Evolutionary conservation across 2,797 vertebrate genomes (phyloP).

Genomic region (Cyprinodon diabolis): DNA sequence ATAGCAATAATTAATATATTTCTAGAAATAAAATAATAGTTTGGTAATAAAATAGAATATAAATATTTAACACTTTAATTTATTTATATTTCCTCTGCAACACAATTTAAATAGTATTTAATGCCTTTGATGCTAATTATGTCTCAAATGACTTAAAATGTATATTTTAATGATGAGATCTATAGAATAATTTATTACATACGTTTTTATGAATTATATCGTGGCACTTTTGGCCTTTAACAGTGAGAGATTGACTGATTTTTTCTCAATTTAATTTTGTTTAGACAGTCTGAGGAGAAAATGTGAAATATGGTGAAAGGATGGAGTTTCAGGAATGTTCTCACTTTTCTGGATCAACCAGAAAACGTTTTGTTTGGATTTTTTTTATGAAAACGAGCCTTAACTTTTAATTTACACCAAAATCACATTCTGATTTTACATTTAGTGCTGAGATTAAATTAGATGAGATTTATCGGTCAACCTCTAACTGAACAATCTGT

Average conservation of each 20-base stretch:
- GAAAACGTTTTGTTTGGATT: neutral
- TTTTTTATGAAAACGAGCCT: neutral
- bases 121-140: too few relatives aligned
- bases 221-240: neutral
- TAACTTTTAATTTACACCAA: neutral
- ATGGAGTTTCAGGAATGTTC: neutral
- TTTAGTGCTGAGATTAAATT: neutral
- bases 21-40: neutral
- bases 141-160: neutral
- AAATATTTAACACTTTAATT: too few relatives aligned
- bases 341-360: neutral
- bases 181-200: neutral
- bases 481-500: slow-evolving; percentile 16
- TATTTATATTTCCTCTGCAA: neutral
- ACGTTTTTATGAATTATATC: neutral
- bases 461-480: slow-evolving; percentile 28
- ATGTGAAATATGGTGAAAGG: neutral
- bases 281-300: neutral
- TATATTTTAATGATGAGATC: neutral
- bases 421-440: neutral
- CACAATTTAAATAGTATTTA: too few relatives aligned
- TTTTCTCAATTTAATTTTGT: neutral
- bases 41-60: neutral
- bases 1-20: too few relatives aligned
- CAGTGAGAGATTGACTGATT: slow-evolving; percentile 35